Base-by-base conservation (phyloP, 2,113 vertebrate species). In the Alethe castanea region DNA sequence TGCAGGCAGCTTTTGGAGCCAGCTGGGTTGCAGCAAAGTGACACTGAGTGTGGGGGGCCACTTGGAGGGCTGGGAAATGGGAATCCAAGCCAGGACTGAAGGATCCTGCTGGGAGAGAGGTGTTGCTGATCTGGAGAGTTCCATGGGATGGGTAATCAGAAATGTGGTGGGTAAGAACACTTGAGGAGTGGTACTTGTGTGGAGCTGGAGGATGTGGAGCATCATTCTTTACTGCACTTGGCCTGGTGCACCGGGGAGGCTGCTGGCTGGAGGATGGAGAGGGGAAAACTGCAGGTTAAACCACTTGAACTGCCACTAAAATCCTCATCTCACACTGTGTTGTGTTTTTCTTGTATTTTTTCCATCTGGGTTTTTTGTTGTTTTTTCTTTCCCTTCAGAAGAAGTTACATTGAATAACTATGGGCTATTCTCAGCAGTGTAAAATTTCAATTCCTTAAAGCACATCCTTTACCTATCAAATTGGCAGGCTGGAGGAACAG, bases 361-460 rank as follows among this genome's bases (percentile, higher is more conserved):
- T 4, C 8, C 7, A 14, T 25, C 14, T 42, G 36, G 6, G 6
- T 24, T 50, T 25, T 48, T 42, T 19, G 15, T 12, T 8, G 11
- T 25, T 0, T 0, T 26, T 50, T n/a, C 52, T 38, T 52, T 23
- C 0, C 14, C 35, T 79, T 52, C 26, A 20, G n/a, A 50, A 83
- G 31, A 19, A 11, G 19, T 18, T 60, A 1, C 67, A 25, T 54
- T 57, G 53, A 65, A 23, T 91, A 89, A 87, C 70, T 66, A 2
- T 1, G 0, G 48, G 61, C 71, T 85, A 6, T 82, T 82, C 70
- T 95, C 73, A 89, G 78, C 81, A 70, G 57, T 85, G 73, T 87
- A 92, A 82, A 81, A 96, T 85, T 85, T 67, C 70, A 72, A 9
- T 87, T 94, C 66, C 79, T 94, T 92, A 87, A 85, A 95, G 50